Evolutionary conservation across 2,888 invertebrate species (phyloP).

Genomic region (Cosmorhoe ocellata): DNA sequence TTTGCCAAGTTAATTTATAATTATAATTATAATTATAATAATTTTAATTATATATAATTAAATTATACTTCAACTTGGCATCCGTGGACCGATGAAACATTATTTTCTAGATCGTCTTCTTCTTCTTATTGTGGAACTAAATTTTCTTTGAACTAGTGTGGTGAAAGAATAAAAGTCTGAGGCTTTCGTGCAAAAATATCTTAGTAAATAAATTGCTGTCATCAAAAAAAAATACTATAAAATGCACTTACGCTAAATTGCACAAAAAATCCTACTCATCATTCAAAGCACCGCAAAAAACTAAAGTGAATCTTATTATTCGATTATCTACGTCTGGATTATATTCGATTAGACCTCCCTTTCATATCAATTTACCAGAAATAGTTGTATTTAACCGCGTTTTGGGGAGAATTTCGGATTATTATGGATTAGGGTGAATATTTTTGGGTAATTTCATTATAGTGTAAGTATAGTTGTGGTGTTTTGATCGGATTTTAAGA

Average conservation of each 20-base stretch:
- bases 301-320: constrained; percentile 61
- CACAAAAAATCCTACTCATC: constrained; percentile 24
- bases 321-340: constrained; percentile 54
- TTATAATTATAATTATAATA: no score
- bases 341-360: constrained; percentile 73
- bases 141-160: no score
- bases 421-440: constrained; percentile 57
- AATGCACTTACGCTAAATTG: constrained; percentile 8
- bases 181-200: no score
- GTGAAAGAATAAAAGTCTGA: no score
- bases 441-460: constrained; percentile 64
- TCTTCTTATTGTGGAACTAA: no score
- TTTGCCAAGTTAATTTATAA: no score
- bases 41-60: no score
- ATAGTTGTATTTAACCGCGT: constrained; percentile 68
- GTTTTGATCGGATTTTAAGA: constrained; percentile 43
- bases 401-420: constrained; percentile 62
- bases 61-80: no score
- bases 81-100: no score
- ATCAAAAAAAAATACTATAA: no score
- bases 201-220: no score
- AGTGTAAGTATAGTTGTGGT: constrained; percentile 48
- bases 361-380: constrained; percentile 66
- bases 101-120: no score
- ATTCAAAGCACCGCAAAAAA: constrained; percentile 51